Base-by-base conservation (phyloP, 2,888 invertebrate species). In the Gasteruption jaculator region DNA sequence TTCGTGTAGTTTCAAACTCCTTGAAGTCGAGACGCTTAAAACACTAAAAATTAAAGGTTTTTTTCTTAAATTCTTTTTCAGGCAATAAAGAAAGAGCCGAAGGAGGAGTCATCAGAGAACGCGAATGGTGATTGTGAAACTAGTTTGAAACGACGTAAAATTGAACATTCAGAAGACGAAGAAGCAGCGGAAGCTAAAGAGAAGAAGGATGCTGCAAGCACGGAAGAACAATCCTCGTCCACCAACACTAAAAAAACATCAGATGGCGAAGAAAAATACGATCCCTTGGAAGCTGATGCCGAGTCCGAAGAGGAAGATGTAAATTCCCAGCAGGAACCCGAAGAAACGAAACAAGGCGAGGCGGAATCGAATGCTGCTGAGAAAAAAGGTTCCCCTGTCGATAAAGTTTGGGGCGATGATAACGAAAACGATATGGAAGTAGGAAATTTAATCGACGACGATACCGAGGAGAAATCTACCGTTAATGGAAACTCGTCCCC, bases 51-150 rank as follows among this genome's bases (percentile, higher is more conserved):
- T 34, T 21, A 5, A n/a, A n/a, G n/a, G n/a, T n/a, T n/a, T n/a
- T n/a, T n/a, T n/a, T n/a, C n/a, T n/a, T n/a, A n/a, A n/a, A n/a
- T n/a, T n/a, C n/a, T n/a, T n/a, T n/a, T n/a, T n/a, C n/a, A n/a
- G n/a, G n/a, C n/a, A n/a, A n/a, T n/a, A n/a, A n/a, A n/a, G n/a
- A n/a, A n/a, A n/a, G n/a, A n/a, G n/a, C n/a, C n/a, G n/a, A n/a
- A n/a, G n/a, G n/a, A n/a, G n/a, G n/a, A n/a, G n/a, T n/a, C n/a
- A 21, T 18, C 2, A 24, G 3, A 19, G 19, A 20, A 20, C 10
- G 12, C 8, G 19, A 59, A 65, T 19, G 74, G 76, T 15, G 77
- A 76, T 18, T 59, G 67, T 11, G 75, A 77, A 47, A 56, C n/a
- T n/a, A n/a, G n/a, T n/a, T n/a, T n/a, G n/a, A n/a, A n/a, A n/a